Evolutionary conservation across 2,888 invertebrate species (phyloP).

Genomic region (Hecatera dysodea): DNA sequence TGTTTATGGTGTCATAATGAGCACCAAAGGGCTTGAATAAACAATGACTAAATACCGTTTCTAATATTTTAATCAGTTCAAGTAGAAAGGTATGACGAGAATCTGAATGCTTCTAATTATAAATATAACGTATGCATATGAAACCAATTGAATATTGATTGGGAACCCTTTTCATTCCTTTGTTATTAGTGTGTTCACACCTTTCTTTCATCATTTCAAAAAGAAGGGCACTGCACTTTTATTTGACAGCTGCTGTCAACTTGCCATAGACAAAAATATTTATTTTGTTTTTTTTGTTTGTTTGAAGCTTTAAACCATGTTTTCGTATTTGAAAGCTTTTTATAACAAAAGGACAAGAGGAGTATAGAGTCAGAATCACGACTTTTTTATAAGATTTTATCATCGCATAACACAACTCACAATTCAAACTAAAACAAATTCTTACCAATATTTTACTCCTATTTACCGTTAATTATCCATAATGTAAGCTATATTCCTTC

Average conservation of each 20-base stretch:
- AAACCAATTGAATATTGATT: conserved; percentile 61
- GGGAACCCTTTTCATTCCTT: conserved; percentile 50
- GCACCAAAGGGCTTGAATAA: conserved; percentile 39
- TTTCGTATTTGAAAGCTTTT: not conserved
- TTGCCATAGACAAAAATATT: not conserved
- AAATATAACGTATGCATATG: conserved; percentile 46
- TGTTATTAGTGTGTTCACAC: conserved; percentile 31
- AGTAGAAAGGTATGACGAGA: conserved; percentile 47
- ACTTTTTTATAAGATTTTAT: no score
- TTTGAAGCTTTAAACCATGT: no score
- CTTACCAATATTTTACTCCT: not conserved
- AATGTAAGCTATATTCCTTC: not conserved
- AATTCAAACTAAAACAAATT: not conserved
- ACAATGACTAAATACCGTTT: conserved; percentile 50
- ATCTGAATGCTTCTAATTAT: conserved; percentile 54
- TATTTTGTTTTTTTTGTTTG: not conserved
- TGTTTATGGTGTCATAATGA: not conserved
- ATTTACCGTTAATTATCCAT: not conserved
- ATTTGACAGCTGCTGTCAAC: conserved; percentile 22
- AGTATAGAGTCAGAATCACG: not conserved
- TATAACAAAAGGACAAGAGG: no score
- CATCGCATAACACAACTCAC: not conserved
- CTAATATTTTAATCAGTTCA: conserved; percentile 54
- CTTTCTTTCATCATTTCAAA: conserved; percentile 24
- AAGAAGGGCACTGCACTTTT: conserved; percentile 41